phyloP scores from a whole-genome alignment of 2,113 vertebrate genomes.

The Lampris incognitus region DNA sequence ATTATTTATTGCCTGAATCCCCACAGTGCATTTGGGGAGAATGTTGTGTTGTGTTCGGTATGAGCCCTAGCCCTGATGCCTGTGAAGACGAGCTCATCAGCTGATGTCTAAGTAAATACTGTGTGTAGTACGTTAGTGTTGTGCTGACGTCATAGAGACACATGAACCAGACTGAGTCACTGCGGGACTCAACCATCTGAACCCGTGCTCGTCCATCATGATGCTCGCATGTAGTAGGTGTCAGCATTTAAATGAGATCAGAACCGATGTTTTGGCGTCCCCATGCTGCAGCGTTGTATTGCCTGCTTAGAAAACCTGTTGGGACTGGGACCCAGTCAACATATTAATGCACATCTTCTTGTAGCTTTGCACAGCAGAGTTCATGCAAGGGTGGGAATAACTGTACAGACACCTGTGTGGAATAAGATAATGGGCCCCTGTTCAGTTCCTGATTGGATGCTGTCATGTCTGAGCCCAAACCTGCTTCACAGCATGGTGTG shows the following conservation, averaged over 20 bases:
- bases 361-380: constrained; percentile 29
- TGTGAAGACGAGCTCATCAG: constrained; percentile 1
- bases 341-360: constrained; percentile 46
- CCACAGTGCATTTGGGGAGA: constrained; percentile 51
- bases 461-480: constrained; percentile 55
- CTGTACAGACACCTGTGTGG: constrained; percentile 49
- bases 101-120: constrained; percentile 27
- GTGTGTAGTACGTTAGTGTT: neutral
- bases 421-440: constrained; percentile 50
- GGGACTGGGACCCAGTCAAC: constrained; percentile 25
- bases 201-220: neutral
- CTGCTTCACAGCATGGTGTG: constrained; percentile 49
- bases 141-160: too few species aligned
- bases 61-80: constrained; percentile 18
- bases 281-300: neutral
- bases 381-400: constrained; percentile 25
- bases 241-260: constrained; percentile 26
- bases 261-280: constrained; percentile 20
- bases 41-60: constrained; percentile 33
- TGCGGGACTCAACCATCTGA: neutral
- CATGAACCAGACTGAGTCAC: too few species aligned
- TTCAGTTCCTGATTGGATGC: constrained; percentile 63
- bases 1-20: constrained; percentile 73
- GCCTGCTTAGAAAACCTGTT: constrained; percentile 7
- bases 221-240: constrained; percentile 25